Percentiles rank a stretch among this genome's conserved stretches.
Conservation (phyloP, 2,797 vertebrate species). For the Syngnathus rostellatus region DNA sequence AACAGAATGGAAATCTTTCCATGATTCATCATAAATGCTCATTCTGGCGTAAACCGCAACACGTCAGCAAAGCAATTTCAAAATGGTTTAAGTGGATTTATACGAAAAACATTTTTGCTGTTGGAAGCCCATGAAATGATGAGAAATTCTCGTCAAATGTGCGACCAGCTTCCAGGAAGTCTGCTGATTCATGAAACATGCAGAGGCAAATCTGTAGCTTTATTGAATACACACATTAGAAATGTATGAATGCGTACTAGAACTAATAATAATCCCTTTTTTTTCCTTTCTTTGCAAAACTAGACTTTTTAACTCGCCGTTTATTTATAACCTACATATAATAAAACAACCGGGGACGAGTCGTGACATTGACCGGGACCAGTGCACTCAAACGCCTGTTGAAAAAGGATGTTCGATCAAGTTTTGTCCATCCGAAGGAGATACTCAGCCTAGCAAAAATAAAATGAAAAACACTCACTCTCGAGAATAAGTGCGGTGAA, state of each 20-base stretch:
- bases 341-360: no score
- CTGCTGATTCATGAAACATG: conserved; percentile 41
- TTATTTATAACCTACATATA: not conserved
- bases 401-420: conserved; percentile 7
- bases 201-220: conserved; percentile 9
- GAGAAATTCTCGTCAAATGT: not conserved
- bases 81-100: not conserved
- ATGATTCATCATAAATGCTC: not conserved
- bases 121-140: not conserved
- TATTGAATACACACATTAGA: no score
- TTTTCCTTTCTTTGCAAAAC: not conserved
- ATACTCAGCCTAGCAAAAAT: conserved; percentile 78
- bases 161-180: conserved; percentile 32
- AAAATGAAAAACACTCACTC: conserved; percentile 20
- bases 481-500: not conserved
- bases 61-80: not conserved
- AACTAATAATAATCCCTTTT: not conserved
- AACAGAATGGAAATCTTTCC: not conserved
- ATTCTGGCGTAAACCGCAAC: not conserved
- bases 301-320: not conserved
- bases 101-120: not conserved
- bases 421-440: conserved; percentile 76
- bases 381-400: not conserved
- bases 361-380: not conserved
- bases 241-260: not conserved